Evolutionary conservation across 2,797 vertebrate genomes (phyloP).

Genomic region (Clamator glandarius): DNA sequence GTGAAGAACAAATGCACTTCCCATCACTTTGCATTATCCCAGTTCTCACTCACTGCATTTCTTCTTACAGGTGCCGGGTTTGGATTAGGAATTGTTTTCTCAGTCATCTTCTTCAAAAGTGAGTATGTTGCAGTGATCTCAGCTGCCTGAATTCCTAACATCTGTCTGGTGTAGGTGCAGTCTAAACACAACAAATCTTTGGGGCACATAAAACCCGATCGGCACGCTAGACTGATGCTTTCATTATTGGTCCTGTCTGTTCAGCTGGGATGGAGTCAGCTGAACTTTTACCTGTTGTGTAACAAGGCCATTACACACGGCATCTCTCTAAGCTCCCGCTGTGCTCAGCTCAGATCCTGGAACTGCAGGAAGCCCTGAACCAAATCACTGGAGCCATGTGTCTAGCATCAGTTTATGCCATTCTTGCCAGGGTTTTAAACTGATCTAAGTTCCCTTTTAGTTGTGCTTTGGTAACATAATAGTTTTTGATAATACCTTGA

Average conservation of each 20-base stretch:
- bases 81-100: conserved; percentile 88
- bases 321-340: not conserved
- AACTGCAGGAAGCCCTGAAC: conserved; percentile 14
- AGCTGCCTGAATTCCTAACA: not conserved
- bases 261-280: not conserved
- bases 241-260: not conserved
- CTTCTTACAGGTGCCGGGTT: conserved; percentile 85
- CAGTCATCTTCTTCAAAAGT: conserved; percentile 92
- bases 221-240: not conserved
- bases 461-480: not conserved
- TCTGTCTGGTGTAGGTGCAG: not conserved
- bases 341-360: conserved; percentile 39
- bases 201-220: not conserved
- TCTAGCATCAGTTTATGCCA: not conserved
- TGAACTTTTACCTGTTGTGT: not conserved
- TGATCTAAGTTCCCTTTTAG: not conserved
- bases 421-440: not conserved
- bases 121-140: conserved; percentile 66
- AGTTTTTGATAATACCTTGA: not conserved
- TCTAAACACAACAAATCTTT: not conserved
- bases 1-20: not conserved
- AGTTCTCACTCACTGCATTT: not conserved
- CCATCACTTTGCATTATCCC: not conserved
- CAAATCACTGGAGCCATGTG: conserved; percentile 21
- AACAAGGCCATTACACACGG: not conserved